These are phyloP conservation scores for Phalacrocorax brasilianus DNA, from an alignment of 2,113 vertebrate genomes.

Conservation along the genomic window DNA sequence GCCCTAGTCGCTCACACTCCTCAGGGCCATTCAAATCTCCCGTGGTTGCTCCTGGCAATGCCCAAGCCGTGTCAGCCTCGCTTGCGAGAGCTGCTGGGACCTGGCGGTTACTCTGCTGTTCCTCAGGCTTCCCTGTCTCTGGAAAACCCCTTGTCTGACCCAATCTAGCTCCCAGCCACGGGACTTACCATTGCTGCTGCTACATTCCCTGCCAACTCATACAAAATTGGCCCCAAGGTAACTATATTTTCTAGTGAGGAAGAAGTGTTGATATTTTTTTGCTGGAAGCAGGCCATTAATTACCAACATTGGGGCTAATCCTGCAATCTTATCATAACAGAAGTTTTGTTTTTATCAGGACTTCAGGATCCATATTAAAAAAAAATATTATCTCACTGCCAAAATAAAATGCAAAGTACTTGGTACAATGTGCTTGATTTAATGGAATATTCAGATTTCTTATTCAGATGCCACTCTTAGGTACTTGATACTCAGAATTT, in stretches of 20 bases:
- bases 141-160: too few species aligned
- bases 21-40: too few species aligned
- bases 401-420: constrained; percentile 1
- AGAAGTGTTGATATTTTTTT: not conserved
- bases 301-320: not conserved
- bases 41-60: too few species aligned
- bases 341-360: not conserved
- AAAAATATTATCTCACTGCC: not conserved
- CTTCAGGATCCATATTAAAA: not conserved
- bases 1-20: too few species aligned
- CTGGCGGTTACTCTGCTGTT: too few species aligned
- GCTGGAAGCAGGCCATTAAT: not conserved
- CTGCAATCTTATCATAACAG: not conserved
- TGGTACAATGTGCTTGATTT: not conserved
- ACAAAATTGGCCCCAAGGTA: not conserved
- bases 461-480: not conserved
- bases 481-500: not conserved
- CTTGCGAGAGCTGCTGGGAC: too few species aligned
- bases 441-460: not conserved
- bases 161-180: too few species aligned
- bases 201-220: not conserved
- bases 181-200: too few species aligned
- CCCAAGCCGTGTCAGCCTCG: too few species aligned
- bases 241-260: not conserved
- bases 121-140: too few species aligned